Conservation (phyloP, 2,888 invertebrate genomes). For the Apodemia mormo region DNA sequence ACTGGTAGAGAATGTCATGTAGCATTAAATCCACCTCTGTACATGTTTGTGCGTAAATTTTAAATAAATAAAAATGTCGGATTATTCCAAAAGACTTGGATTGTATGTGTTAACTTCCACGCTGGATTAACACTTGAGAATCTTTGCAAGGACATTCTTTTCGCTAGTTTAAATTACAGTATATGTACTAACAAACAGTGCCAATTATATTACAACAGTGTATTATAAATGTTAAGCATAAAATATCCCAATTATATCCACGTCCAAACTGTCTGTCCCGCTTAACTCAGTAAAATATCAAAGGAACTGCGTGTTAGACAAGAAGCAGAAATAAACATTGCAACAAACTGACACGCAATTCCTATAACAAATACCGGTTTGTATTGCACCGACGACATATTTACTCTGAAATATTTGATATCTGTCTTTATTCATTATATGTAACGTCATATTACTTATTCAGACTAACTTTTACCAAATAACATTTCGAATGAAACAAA, state of each 20-base stretch:
- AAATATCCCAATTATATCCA: constrained; percentile 15
- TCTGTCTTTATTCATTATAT: not conserved
- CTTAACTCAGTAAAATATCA: constrained; percentile 14
- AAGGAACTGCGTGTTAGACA: constrained; percentile 18
- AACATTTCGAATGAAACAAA: not conserved
- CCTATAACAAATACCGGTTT: constrained; percentile 16
- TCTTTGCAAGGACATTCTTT: too few relatives aligned
- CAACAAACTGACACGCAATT: constrained; percentile 18
- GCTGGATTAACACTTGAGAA: too few relatives aligned
- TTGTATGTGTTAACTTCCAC: too few relatives aligned
- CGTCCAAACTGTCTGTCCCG: constrained; percentile 11
- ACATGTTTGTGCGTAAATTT: too few relatives aligned
- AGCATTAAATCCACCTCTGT: too few relatives aligned
- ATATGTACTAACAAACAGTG: not conserved
- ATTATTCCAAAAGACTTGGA: too few relatives aligned
- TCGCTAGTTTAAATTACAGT: not conserved
- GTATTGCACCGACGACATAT: constrained; percentile 16
- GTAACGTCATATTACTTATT: not conserved
- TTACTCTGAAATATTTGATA: constrained; percentile 17
- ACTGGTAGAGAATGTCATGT: too few relatives aligned
- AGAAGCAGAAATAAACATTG: constrained; percentile 18
- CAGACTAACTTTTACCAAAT: not conserved
- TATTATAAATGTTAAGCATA: constrained; percentile 3
- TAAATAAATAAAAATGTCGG: too few relatives aligned
- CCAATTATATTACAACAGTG: not conserved